Percentiles rank a stretch among this genome's conserved stretches.
These are phyloP conservation scores for Eumerus sabulonum DNA, from an alignment of 2,888 invertebrate genomes.

Conservation along the genomic window DNA sequence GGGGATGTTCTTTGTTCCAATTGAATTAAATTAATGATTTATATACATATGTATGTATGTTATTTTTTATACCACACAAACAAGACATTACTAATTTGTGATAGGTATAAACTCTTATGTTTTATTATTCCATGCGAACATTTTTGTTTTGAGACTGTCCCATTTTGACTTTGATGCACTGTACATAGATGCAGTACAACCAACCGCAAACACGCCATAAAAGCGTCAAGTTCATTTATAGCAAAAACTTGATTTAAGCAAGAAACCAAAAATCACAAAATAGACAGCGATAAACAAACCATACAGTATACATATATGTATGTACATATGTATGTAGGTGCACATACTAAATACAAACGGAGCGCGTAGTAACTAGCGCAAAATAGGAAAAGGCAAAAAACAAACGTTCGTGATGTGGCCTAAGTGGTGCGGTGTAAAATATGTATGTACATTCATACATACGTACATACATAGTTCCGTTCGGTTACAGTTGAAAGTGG, in stretches of 20 bases:
- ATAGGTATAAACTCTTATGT: too few relatives aligned
- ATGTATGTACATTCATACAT: neutral
- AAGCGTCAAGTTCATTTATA: constrained; percentile 53
- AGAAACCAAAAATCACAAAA: constrained; percentile 13
- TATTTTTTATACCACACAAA: too few relatives aligned
- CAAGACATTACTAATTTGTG: too few relatives aligned
- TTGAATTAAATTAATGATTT: constrained; percentile 30
- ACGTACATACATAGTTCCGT: neutral
- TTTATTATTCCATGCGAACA: too few relatives aligned
- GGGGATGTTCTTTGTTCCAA: constrained; percentile 22
- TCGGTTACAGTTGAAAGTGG: too few relatives aligned
- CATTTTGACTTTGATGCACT: too few relatives aligned
- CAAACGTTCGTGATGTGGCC: neutral
- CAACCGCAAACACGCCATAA: constrained; percentile 47
- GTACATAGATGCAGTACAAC: constrained; percentile 49
- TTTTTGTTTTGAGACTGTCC: too few relatives aligned
- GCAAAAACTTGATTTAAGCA: constrained; percentile 42
- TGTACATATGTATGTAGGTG: neutral
- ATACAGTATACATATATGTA: neutral
- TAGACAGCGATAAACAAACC: neutral
- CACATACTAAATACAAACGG: too few relatives aligned
- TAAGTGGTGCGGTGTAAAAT: neutral
- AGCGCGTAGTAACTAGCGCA: neutral
- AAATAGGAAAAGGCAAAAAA: neutral
- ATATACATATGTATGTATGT: too few relatives aligned